phyloP scores from a whole-genome alignment of 2,888 invertebrate species.

The Xanthia togata region DNA sequence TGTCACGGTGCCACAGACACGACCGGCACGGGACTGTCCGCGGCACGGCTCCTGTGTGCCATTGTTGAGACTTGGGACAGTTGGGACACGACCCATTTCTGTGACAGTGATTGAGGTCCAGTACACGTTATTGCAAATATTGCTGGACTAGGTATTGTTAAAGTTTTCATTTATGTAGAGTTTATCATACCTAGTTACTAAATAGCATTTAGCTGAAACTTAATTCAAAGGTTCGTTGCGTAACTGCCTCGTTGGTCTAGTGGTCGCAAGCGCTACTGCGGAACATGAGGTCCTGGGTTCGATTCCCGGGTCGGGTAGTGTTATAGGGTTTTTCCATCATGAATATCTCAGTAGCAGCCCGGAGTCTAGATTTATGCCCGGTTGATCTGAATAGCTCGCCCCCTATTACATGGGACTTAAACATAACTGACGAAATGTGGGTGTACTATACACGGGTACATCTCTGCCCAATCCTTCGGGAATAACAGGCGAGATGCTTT shows the following conservation, averaged over 20 bases:
- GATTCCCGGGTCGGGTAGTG: neutral
- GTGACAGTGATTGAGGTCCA: conserved; percentile 59
- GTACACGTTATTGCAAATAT: conserved; percentile 44
- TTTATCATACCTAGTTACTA: neutral
- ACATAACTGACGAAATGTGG: neutral
- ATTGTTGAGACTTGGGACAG: conserved; percentile 50
- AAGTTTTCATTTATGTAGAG: conserved; percentile 1
- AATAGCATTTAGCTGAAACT: neutral
- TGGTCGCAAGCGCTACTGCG: neutral
- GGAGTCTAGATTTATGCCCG: neutral
- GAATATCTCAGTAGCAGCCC: neutral
- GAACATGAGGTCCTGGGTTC: neutral
- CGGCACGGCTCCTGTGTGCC: conserved; percentile 52
- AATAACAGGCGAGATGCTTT: too few relatives aligned
- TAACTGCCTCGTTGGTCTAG: neutral
- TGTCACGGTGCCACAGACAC: conserved; percentile 55
- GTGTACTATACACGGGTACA: neutral
- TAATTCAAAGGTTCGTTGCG: neutral
- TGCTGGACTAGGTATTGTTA: conserved; percentile 3
- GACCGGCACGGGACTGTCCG: conserved; percentile 42
- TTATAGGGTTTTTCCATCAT: neutral
- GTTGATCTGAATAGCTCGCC: neutral
- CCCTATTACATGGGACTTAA: neutral
- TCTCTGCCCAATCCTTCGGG: neutral
- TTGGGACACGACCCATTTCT: conserved; percentile 62